Conservation (phyloP, 2,113 vertebrate genomes). For the Oreochromis tanganicae region DNA sequence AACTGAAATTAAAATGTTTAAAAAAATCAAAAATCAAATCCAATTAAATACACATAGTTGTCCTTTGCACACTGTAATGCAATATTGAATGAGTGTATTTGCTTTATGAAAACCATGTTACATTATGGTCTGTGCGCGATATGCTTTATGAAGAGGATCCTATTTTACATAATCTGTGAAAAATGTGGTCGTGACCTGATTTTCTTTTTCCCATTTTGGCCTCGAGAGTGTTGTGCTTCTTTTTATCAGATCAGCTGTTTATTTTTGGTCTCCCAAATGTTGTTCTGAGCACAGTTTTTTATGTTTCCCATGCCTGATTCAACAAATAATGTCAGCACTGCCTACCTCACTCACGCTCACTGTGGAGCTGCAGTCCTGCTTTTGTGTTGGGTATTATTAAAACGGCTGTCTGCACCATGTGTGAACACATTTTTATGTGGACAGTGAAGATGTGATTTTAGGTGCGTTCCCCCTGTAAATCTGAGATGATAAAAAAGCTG, state of each 20-base stretch:
- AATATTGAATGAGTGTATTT: accelerated
- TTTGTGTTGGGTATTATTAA: background rate
- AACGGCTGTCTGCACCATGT: background rate
- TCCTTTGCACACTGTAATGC: accelerated
- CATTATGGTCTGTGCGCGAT: accelerated
- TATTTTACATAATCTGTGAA: background rate
- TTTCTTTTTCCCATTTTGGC: slow-evolving; percentile 2
- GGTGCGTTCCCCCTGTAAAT: accelerated
- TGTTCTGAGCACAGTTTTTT: background rate
- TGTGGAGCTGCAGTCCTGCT: background rate
- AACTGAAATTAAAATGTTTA: accelerated
- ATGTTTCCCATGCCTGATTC: slow-evolving; percentile 13
- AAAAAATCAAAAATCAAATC: background rate
- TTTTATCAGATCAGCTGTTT: slow-evolving; percentile 19
- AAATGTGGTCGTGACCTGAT: slow-evolving; percentile 14
- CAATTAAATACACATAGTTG: background rate
- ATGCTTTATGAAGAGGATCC: background rate
- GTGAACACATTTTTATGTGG: background rate
- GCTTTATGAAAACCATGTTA: background rate
- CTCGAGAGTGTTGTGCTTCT: background rate
- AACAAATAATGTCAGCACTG: background rate
- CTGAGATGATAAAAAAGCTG: background rate
- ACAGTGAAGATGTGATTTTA: accelerated
- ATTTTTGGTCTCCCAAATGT: slow-evolving; percentile 17
- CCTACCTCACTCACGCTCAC: background rate